Evolutionary conservation across 2,797 vertebrate species (phyloP).

Genomic region (Neomorphus geoffroyi): DNA sequence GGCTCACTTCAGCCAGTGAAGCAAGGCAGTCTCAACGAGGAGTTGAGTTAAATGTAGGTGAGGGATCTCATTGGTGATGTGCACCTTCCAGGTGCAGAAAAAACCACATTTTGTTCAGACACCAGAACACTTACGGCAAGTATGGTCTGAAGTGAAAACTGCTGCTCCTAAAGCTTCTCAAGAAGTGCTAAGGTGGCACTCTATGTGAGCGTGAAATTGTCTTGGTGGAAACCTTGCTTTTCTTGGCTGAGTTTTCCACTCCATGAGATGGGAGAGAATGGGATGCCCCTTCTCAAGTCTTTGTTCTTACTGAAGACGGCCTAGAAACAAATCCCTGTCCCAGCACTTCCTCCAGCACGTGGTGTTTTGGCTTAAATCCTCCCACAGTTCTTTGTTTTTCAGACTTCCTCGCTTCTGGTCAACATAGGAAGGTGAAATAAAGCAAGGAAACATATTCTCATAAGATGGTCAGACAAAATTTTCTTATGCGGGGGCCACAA

Average conservation of each 20-base stretch:
- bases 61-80: not conserved
- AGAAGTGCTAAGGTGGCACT: not conserved
- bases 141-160: not conserved
- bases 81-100: not conserved
- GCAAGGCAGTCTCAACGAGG: not conserved
- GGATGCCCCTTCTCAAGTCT: not conserved
- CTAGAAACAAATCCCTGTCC: not conserved
- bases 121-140: not conserved
- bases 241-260: not conserved
- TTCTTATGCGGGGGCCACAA: not conserved
- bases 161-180: not conserved
- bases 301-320: not conserved
- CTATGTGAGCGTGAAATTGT: not conserved
- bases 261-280: not conserved
- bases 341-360: not conserved
- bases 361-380: not conserved
- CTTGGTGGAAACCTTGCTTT: not conserved
- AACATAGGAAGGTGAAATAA: constrained; percentile 43
- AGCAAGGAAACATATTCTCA: constrained; percentile 32
- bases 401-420: constrained; percentile 41
- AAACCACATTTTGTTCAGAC: not conserved
- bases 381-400: constrained; percentile 36
- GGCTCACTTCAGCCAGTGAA: not conserved
- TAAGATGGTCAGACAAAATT: not conserved
- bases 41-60: not conserved